phyloP scores from a whole-genome alignment of 2,113 vertebrate species.

The Oophaga pumilio region DNA sequence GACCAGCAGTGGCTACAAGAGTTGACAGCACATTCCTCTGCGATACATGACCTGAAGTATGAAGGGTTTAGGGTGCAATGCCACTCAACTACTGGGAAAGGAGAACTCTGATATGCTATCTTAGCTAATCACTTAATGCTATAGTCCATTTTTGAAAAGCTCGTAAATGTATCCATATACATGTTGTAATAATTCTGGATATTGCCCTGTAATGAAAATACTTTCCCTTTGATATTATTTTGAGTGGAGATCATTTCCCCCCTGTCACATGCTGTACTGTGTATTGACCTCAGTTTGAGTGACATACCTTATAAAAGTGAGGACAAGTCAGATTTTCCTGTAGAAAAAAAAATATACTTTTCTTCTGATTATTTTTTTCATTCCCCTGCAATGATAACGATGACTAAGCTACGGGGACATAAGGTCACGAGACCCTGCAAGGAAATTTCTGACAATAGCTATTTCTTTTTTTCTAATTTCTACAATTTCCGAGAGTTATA shows the following conservation, averaged over 20 bases:
- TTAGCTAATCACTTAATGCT: slow-evolving; percentile 16
- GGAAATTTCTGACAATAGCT: too few relatives aligned
- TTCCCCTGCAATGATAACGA: background rate
- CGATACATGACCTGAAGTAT: slow-evolving; percentile 37
- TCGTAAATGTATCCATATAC: background rate
- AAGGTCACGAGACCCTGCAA: background rate
- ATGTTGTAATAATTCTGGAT: background rate
- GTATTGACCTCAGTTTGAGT: background rate
- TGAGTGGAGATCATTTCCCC: background rate
- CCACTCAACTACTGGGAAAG: slow-evolving; percentile 29
- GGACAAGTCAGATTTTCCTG: too few relatives aligned
- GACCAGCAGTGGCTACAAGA: slow-evolving; percentile 46
- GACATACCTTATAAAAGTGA: background rate
- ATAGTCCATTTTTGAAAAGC: background rate
- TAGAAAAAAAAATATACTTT: background rate
- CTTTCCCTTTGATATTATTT: background rate
- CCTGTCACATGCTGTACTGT: background rate
- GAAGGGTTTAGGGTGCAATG: slow-evolving; percentile 39
- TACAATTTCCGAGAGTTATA: background rate
- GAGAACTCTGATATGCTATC: background rate
- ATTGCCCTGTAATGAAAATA: background rate
- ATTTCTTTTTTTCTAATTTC: background rate
- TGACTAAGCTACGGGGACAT: background rate
- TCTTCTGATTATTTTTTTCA: too few relatives aligned
- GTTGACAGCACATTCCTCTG: slow-evolving; percentile 51